Conservation (phyloP, 37 sponge, comb jelly and placozoan genomes). For the Chondrilla cf. caribensis region DNA sequence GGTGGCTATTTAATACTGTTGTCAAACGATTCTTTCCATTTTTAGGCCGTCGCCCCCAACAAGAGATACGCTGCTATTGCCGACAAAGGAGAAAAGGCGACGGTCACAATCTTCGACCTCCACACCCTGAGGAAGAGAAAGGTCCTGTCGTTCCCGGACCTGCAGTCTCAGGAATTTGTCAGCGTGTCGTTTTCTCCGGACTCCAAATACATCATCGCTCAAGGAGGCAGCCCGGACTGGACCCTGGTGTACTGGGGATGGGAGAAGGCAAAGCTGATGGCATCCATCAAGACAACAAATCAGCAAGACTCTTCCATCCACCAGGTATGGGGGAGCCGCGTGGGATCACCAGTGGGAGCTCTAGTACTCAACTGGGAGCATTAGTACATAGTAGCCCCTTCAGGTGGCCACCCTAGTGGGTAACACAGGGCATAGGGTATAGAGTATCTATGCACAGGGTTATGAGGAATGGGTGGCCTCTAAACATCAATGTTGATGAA, state of each 20-base stretch:
- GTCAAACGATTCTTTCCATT: background rate
- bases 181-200: constrained; percentile 96
- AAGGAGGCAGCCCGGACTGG: constrained; percentile 71
- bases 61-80: constrained; percentile 91
- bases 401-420: too few relatives aligned
- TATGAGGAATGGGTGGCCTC: too few relatives aligned
- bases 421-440: too few relatives aligned
- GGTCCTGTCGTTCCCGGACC: constrained; percentile 46
- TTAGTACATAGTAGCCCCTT: background rate
- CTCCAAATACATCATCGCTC: constrained; percentile 89
- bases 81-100: constrained; percentile 83
- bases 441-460: too few relatives aligned
- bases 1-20: background rate
- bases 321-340: constrained; percentile 66
- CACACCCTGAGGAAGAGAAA: constrained; percentile 77
- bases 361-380: too few relatives aligned
- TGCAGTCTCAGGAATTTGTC: constrained; percentile 65
- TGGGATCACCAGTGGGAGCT: background rate
- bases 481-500: too few relatives aligned
- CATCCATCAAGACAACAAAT: constrained; percentile 70
- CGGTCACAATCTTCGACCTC: constrained; percentile 82
- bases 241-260: constrained; percentile 89
- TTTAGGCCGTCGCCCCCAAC: constrained; percentile 85
- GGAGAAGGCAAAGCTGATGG: constrained; percentile 95
- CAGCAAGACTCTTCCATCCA: constrained; percentile 52